Evolutionary conservation across 2,113 vertebrate genomes (phyloP), one percentile per base, ranked within the genome.

Genomic region (Motacilla alba): DNA sequence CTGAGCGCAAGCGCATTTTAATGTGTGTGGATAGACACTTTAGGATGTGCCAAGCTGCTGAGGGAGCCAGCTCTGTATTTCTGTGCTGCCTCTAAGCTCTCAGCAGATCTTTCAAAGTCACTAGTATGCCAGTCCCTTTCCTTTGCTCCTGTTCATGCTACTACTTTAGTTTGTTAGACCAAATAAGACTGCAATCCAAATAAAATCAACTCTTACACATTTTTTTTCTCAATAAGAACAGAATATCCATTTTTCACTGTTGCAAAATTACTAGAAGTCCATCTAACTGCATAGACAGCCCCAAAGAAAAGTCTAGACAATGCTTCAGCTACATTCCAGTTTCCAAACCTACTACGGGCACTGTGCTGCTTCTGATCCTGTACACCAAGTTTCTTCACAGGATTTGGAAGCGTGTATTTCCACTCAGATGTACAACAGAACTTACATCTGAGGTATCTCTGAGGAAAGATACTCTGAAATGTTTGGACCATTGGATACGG

Each of bases 1-100:
- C 67, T 26, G 62, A 94, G 97, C 79, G 83, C 27, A 6, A 86
- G 96, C 39, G 91, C 97, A 97, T 98, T 97, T 98, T 97, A 97
- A 98, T 97, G 95, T 87, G 93, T 96, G 96, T 93, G 96, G 93
- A 96, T 90, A 89, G 50, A 91, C 43, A 81, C 83, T 16, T 17
- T 7, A 7, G 30, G 13, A 47, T 70, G 62, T 53, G 84, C 85
- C 91, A 64, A n/a, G 68, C 80, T 21, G 1, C 86, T 52, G 55
- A 46, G 75, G 63, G 52, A 28, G 8, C 56, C 70, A 19, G 2
- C 72, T n/a, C 58, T 13, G 16, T 26, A 2, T 15, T 55, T 27
- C 76, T 37, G 23, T 26, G 28, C 56, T 68, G 73, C 67, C 81
- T 77, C 84, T 73, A 33, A 81, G 49, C 55, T 41, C n/a, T 59